Conservation (phyloP, 2,113 vertebrate genomes). For the Danio rerio region DNA sequence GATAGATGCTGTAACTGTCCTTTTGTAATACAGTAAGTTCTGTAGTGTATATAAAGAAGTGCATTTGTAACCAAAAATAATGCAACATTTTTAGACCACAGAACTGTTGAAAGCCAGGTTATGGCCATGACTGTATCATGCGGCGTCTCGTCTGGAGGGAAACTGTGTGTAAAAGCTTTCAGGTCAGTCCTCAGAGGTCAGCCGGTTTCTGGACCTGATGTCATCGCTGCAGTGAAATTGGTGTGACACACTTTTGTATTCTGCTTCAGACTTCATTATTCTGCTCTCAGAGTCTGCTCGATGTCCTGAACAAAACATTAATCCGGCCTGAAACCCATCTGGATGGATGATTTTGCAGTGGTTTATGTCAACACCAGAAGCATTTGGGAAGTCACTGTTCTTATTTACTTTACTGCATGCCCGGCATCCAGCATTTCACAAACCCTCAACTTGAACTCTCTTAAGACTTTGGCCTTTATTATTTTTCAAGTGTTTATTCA, state of each 20-base stretch:
- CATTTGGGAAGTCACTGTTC: not conserved
- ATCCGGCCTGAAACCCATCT: conserved; percentile 41
- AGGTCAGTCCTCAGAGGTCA: conserved; percentile 26
- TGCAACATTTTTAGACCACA: no score
- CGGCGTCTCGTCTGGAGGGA: not conserved
- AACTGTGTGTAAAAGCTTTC: not conserved
- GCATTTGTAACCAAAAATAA: no score
- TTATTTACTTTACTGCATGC: not conserved
- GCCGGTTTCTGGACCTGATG: not conserved
- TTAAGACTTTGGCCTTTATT: not conserved
- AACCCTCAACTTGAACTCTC: not conserved
- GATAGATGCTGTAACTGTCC: no score
- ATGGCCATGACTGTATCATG: no score
- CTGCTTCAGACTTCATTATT: not conserved
- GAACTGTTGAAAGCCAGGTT: no score
- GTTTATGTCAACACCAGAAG: conserved; percentile 24
- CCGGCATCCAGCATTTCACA: not conserved
- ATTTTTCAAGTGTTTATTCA: not conserved
- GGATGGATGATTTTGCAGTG: conserved; percentile 23
- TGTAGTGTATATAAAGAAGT: no score
- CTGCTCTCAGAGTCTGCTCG: not conserved
- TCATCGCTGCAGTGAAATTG: not conserved
- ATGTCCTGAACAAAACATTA: conserved; percentile 16
- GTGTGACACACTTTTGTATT: conserved; percentile 14
- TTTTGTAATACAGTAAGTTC: no score